Percentiles rank a stretch among this genome's conserved stretches.
These are phyloP conservation scores for Brachionus rubens DNA, from an alignment of 1,140 invertebrate species.

Conservation along the genomic window DNA sequence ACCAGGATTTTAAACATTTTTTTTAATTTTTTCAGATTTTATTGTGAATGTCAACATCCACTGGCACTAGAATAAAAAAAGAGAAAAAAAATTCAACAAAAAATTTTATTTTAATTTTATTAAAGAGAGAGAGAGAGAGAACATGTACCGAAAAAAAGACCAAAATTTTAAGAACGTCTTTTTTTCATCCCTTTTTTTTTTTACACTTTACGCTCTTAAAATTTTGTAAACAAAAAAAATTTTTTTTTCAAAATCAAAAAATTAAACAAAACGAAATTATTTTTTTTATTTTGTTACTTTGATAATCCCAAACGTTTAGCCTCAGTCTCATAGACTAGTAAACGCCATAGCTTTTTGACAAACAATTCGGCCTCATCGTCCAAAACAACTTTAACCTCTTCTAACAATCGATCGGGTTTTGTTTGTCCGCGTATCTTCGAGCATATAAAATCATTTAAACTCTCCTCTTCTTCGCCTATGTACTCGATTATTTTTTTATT, in stretches of 20 bases:
- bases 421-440: constrained; percentile 90
- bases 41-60: constrained; percentile 41
- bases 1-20: background rate
- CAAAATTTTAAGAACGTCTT: no score
- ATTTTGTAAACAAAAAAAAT: background rate
- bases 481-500: constrained; percentile 99
- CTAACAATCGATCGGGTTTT: constrained; percentile 84
- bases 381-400: constrained; percentile 97
- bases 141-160: no score
- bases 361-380: constrained; percentile 99
- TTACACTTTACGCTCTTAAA: no score
- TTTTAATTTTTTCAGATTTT: background rate
- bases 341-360: constrained; percentile 98
- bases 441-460: constrained; percentile 96
- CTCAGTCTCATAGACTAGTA: constrained; percentile 97
- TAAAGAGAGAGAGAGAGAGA: background rate
- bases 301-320: constrained; percentile 67
- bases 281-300: constrained; percentile 18
- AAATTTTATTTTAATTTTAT: constrained; percentile 9
- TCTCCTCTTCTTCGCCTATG: constrained; percentile 97
- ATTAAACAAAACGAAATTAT: background rate
- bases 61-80: background rate
- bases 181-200: no score
- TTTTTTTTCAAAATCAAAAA: background rate
- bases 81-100: background rate